phyloP scores from a whole-genome alignment of 2,113 vertebrate species.

The Cricetomys ansorgei region DNA sequence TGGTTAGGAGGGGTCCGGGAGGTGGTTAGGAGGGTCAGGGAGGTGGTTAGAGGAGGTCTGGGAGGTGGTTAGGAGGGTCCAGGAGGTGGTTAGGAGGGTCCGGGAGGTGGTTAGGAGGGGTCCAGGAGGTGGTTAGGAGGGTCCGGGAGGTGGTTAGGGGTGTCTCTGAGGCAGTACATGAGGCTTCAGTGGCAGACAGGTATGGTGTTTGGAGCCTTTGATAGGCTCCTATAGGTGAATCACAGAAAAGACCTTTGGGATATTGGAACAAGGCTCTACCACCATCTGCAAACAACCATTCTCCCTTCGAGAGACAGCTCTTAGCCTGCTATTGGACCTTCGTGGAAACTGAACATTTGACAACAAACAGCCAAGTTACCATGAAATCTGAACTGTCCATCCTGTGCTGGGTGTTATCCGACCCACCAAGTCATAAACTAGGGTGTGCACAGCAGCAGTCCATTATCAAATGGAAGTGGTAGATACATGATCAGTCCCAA shows the following conservation, averaged over 20 bases:
- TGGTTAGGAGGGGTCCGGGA: too few relatives aligned
- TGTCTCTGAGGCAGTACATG: too few relatives aligned
- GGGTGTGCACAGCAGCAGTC: neutral
- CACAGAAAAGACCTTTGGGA: neutral
- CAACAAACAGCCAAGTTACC: neutral
- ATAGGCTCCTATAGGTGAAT: neutral
- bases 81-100: too few relatives aligned
- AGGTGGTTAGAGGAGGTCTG: too few relatives aligned
- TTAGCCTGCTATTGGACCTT: neutral
- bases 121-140: too few relatives aligned
- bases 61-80: too few relatives aligned
- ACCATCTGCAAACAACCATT: neutral
- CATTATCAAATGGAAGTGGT: neutral
- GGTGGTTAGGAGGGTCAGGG: too few relatives aligned
- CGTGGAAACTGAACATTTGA: neutral
- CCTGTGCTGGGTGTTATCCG: neutral
- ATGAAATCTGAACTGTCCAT: neutral
- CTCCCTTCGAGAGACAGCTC: neutral
- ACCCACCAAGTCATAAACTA: neutral
- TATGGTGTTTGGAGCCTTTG: neutral
- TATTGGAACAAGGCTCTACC: neutral
- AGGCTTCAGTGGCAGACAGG: neutral
- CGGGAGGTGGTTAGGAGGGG: too few relatives aligned
- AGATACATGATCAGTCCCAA: neutral
- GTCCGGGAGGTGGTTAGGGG: too few relatives aligned